Base-by-base conservation (phyloP, 2,113 vertebrate species). In the Carollia perspicillata region DNA sequence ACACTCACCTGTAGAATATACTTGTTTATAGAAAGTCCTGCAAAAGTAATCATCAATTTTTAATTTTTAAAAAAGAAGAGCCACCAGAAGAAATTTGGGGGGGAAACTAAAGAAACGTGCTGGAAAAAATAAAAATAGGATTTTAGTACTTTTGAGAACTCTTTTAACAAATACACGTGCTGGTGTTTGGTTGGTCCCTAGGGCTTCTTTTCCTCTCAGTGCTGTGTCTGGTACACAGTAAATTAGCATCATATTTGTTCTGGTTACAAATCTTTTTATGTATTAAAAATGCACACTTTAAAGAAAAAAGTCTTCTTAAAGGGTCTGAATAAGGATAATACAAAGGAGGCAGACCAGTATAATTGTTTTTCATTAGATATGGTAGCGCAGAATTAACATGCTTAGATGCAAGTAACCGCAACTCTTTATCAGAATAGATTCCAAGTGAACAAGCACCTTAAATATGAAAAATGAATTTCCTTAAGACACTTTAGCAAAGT, bases 181-280 rank as follows among this genome's bases (percentile, higher is more conserved):
- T 22, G 47, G n/a, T n/a, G 42, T 66, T 95, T 87, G 4, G 4
- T 65, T 12, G 58, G 5, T 88, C 42, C 42, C 42, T 47, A 30
- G 84, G 28, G 60, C 6, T 84, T 96, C 16, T 81, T 81, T 69
- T 92, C 30, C 81, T 33, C 66, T 42, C 85, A 77, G 35, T 49
- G 49, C 6, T 55, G 9, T 60, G 72, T 80, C 72, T 44, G 58
- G 78, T 28, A 68, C 5, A 86, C 26, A 68, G 49, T 95, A 84
- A 94, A 89, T 63, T 63, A 51, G 49, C 14, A 65, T 37, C 33
- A 65, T 65, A 75, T 79, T 71, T 92, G 6, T 78, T 66, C 58
- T 90, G 49, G 40, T 84, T 89, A 71, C n/a, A 84, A 97, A 89
- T 90, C 18, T 16, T 87, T 92, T 94, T 92, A 65, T 26, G 53